Conservation (phyloP, 2,113 vertebrate genomes). For the Hyaena hyaena region DNA sequence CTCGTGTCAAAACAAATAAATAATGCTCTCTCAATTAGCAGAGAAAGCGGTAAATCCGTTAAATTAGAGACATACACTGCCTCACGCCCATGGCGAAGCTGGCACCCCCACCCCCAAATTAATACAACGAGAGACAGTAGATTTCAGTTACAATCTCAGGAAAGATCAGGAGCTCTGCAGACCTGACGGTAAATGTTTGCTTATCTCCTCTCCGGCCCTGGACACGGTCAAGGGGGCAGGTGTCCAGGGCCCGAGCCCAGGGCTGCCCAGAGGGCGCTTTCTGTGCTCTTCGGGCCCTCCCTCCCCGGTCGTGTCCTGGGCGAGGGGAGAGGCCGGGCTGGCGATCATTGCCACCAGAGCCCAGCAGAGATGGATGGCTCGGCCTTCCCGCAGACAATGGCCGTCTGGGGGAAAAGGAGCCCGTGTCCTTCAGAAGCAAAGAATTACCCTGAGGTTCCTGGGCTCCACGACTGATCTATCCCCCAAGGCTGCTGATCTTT, state of each 20-base stretch:
- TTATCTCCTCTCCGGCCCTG: not conserved
- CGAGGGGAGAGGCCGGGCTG: not conserved
- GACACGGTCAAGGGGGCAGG: not conserved
- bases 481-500: not conserved
- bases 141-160: constrained; percentile 65
- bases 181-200: not conserved
- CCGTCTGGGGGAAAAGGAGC: not conserved
- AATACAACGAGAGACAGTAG: constrained; percentile 73
- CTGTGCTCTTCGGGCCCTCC: accelerated
- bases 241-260: not conserved
- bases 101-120: constrained; percentile 30
- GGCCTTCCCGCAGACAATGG: not conserved
- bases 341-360: accelerated
- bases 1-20: constrained; percentile 88
- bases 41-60: constrained; percentile 79
- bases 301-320: not conserved
- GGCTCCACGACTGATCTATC: not conserved
- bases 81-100: constrained; percentile 70
- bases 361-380: not conserved
- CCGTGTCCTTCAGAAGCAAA: not conserved
- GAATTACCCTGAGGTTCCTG: not conserved
- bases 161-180: constrained; percentile 67
- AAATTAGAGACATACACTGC: constrained; percentile 80
- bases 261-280: not conserved
- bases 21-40: constrained; percentile 84